phyloP scores from a whole-genome alignment of 2,113 vertebrate genomes.

The Turnix velox region DNA sequence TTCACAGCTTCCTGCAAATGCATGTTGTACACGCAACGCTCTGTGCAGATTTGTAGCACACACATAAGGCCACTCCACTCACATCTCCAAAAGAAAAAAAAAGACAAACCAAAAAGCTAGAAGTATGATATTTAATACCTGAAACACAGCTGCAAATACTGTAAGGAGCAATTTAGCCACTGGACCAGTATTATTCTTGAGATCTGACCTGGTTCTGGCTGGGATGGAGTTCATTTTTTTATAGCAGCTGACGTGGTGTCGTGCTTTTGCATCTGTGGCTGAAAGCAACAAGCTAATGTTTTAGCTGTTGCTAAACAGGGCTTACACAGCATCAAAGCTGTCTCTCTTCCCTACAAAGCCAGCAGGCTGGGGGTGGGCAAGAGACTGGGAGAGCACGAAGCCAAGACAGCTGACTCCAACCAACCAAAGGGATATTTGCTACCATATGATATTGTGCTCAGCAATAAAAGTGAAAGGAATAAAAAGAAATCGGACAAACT shows the following conservation, averaged over 20 bases:
- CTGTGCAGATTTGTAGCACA: not conserved
- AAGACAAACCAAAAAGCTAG: not conserved
- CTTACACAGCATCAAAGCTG: not conserved
- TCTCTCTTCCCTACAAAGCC: not conserved
- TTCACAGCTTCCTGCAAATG: not conserved
- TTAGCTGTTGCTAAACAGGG: not conserved
- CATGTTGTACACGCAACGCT: not conserved
- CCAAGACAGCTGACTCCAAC: not conserved
- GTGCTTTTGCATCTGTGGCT: not conserved
- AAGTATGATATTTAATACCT: not conserved
- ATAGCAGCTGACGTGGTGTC: not conserved
- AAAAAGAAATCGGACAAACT: not conserved
- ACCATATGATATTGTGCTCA: fast-evolving
- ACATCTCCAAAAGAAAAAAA: not conserved
- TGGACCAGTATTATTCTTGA: not conserved
- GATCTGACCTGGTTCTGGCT: not conserved
- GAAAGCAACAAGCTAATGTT: not conserved
- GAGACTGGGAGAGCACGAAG: not conserved
- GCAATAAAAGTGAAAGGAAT: not conserved
- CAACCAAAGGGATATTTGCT: not conserved
- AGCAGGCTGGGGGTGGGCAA: not conserved
- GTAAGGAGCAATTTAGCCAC: not conserved
- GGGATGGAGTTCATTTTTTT: not conserved
- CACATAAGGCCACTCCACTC: not conserved
- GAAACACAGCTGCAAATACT: not conserved